These are phyloP conservation scores for Aromia moschata DNA, from an alignment of 2,888 invertebrate species.

Conservation along the genomic window DNA sequence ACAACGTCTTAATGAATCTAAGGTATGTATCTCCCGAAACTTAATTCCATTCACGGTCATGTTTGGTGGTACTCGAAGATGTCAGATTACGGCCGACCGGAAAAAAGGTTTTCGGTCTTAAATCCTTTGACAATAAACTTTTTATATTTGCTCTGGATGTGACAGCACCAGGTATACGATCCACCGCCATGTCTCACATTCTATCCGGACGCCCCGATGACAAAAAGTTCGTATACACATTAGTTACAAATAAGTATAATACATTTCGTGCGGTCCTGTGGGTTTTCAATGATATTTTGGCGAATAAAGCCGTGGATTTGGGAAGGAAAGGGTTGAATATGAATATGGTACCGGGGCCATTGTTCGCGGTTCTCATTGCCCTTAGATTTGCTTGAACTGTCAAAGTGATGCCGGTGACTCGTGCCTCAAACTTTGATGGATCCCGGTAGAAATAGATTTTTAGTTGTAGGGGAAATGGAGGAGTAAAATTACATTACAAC, in stretches of 20 bases:
- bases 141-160: conserved; percentile 16
- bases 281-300: conserved; percentile 26
- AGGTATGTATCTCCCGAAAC: conserved; percentile 1
- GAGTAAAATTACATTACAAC: too few relatives aligned
- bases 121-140: conserved; percentile 37
- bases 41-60: conserved; percentile 19
- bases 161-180: conserved; percentile 21
- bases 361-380: not conserved
- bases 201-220: not conserved
- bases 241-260: conserved; percentile 22
- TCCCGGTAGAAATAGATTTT: conserved; percentile 1
- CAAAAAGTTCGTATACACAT: conserved; percentile 28
- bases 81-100: conserved; percentile 36
- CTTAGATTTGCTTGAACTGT: conserved; percentile 20
- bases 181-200: not conserved
- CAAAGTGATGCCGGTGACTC: conserved; percentile 32
- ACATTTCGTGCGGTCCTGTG: conserved; percentile 23
- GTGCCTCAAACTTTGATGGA: conserved; percentile 19
- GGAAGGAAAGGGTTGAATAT: conserved; percentile 10
- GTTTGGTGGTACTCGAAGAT: conserved; percentile 33
- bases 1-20: conserved; percentile 14
- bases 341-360: not conserved
- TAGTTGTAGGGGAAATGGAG: not conserved
- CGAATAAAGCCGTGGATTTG: conserved; percentile 15
- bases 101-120: conserved; percentile 37